phyloP scores from a whole-genome alignment of 2,888 invertebrate genomes.

The Tridacna crocea region DNA sequence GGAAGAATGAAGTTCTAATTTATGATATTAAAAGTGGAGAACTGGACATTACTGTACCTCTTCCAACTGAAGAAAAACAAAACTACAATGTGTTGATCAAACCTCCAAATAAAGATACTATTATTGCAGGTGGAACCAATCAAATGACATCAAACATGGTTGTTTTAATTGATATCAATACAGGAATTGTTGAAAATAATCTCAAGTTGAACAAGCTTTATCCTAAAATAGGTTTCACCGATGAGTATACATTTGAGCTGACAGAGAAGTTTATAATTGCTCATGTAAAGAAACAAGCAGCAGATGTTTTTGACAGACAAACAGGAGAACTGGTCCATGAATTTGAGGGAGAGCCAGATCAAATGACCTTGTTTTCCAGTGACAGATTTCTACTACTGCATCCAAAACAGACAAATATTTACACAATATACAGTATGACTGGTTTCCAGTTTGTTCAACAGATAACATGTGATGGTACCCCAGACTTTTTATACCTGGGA shows the following conservation, averaged over 20 bases:
- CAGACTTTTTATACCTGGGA: conserved; percentile 38
- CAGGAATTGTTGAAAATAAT: conserved; percentile 58
- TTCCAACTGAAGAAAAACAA: conserved; percentile 43
- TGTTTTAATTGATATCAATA: conserved; percentile 62
- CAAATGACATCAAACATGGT: conserved; percentile 68
- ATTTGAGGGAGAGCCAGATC: conserved; percentile 60
- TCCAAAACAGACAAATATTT: conserved; percentile 59
- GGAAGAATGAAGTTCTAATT: conserved; percentile 63
- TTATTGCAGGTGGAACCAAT: conserved; percentile 64
- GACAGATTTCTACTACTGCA: conserved; percentile 59
- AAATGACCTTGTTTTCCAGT: conserved; percentile 50
- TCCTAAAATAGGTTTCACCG: conserved; percentile 65
- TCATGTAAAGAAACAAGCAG: conserved; percentile 52
- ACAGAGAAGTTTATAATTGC: conserved; percentile 57
- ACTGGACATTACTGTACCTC: conserved; percentile 55
- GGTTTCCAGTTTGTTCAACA: conserved; percentile 54
- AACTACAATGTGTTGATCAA: conserved; percentile 67
- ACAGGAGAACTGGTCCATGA: conserved; percentile 63
- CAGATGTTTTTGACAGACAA: conserved; percentile 58
- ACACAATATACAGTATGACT: conserved; percentile 47
- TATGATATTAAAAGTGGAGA: conserved; percentile 71
- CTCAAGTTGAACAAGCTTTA: conserved; percentile 66
- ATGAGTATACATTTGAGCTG: conserved; percentile 63
- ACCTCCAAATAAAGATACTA: conserved; percentile 46
- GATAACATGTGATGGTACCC: conserved; percentile 44